Evolutionary conservation across 2,888 invertebrate genomes (phyloP), one percentile per base, ranked within the genome.

Genomic region (Rhagium mordax): DNA sequence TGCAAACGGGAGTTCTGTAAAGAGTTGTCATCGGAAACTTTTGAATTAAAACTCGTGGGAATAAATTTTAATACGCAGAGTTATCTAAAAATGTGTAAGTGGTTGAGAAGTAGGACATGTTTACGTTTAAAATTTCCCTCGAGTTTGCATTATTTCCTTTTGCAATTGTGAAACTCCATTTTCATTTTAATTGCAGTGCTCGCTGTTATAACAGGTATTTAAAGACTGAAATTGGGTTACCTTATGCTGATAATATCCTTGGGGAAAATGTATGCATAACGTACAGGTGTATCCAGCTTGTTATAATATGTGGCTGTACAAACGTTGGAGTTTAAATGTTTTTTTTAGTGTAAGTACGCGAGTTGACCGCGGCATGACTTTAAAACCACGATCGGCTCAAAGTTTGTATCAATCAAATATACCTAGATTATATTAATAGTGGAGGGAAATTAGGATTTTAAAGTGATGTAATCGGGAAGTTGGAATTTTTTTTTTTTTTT

Each of bases 111-210:
- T 41, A 13, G 41, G 41, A 10, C n/a, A 41, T 13, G 41, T 41
- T 41, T 41, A n/a, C 41, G 41, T 41, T 13, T 41, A 41, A 60
- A 60, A 53, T 60, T 49, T 69, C 51, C 20, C 33, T 61, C n/a
- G 15, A 24, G 47, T 13, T 60, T 69, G 60, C 61, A 60, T 69
- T 60, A 69, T 47, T 60, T 69, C 69, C 60, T 51, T 69, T 51
- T 69, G 33, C 20, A 10, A 16, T 33, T 59, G 24, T 24, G 69
- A 69, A 69, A 59, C 33, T 33, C 33, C 33, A 60, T 60, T 60
- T 60, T 60, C 60, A 60, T 60, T 66, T 66, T 41, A 66, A 66
- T 66, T 66, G 55, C 66, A 67, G 57, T 33, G 59, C 59, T 33
- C 59, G 33, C 29, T 18, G 33, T 55, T 66, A 55, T 41, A 47